Evolutionary conservation across 2,797 vertebrate genomes (phyloP).

Genomic region (Malurus splendens): DNA sequence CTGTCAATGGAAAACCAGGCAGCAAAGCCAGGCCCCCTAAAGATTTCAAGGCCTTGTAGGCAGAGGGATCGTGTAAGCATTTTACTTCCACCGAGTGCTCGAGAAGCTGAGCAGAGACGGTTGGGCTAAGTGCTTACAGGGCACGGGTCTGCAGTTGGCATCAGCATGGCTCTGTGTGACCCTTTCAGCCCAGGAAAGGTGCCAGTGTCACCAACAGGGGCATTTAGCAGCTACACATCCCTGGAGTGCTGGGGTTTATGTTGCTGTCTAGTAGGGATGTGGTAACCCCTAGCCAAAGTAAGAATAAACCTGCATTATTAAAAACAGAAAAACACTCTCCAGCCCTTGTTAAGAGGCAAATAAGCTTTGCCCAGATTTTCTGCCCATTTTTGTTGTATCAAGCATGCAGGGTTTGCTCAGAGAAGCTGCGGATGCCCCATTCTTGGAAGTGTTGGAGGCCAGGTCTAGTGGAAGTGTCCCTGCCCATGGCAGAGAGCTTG

Average conservation of each 20-base stretch:
- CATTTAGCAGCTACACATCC: not conserved
- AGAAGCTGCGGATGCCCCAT: not conserved
- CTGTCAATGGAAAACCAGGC: slow-evolving; percentile 46
- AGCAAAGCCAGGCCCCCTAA: slow-evolving; percentile 28
- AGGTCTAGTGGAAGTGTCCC: not conserved
- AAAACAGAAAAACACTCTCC: not conserved
- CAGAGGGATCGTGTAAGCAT: not conserved
- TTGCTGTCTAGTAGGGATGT: not conserved
- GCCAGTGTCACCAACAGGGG: not conserved
- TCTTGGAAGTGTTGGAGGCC: not conserved
- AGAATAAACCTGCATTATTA: not conserved
- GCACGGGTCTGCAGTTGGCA: not conserved
- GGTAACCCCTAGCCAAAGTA: not conserved
- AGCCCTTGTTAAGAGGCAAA: not conserved
- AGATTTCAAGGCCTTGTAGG: slow-evolving; percentile 22
- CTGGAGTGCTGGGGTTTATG: not conserved
- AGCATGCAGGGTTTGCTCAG: not conserved
- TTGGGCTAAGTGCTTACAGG: not conserved
- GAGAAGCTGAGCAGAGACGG: not conserved
- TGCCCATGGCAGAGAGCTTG: not conserved
- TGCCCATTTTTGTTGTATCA: not conserved
- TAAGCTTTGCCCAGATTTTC: not conserved
- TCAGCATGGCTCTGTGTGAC: not conserved
- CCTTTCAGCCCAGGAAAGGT: not conserved
- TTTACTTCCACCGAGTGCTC: not conserved